Base-by-base conservation (phyloP, 2,888 invertebrate species). In the Anticlea derivata region DNA sequence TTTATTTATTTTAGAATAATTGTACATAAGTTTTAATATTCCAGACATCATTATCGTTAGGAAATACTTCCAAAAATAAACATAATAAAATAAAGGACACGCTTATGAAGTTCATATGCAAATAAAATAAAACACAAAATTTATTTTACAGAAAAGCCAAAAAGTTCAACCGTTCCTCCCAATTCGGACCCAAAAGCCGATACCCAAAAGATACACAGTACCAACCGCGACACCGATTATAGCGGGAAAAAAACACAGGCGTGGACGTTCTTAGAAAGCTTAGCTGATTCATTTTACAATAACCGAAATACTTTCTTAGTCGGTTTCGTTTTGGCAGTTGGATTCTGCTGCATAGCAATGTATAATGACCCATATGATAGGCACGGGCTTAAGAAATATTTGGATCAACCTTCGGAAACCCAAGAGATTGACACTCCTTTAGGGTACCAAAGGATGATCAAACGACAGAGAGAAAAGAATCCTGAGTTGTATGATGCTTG, bases 101-200 rank as follows among this genome's bases (percentile, higher is more conserved):
- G n/a, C n/a, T n/a, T n/a, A n/a, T n/a, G n/a, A n/a, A n/a, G n/a
- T n/a, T n/a, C n/a, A n/a, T n/a, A n/a, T 33, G 43, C 46, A 37
- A 38, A 20, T 26, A 48, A 43, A 20, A 48, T 41, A 47, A 54
- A 45, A 44, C 35, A 50, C 47, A 59, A 55, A 53, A 69, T 82
- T 87, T 87, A 75, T 84, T 85, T 89, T 89, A 57, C 88, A 89
- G 89, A 84, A 31, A 73, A 75, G 53, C 31, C 74, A 61, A 82
- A 82, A 71, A 70, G 62, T 72, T 73, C 67, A 60, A 64, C 64
- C 51, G 68, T 73, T 34, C 66, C 50, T 27, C 41, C 35, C 10
- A 49, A 55, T 24, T 47, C 60, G 45, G 47, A 56, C 1, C 7
- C 50, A 7, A 39, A 63, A 40, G 64, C 61, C 43, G 64, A 61